Base-by-base conservation (phyloP, 2,113 vertebrate genomes). In the Nothocercus julius region DNA sequence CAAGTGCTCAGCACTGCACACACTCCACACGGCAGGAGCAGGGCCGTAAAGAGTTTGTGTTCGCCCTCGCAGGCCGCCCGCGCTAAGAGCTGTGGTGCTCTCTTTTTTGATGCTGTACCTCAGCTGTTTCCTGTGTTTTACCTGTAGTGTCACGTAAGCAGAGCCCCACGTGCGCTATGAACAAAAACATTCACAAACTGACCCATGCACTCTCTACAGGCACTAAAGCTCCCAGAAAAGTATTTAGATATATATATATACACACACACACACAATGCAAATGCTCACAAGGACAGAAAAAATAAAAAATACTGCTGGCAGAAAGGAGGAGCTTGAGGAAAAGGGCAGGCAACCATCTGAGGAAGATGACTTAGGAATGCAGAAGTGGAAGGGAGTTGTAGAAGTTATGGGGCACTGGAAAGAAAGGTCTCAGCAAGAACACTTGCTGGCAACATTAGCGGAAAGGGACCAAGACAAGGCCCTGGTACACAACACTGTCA, bases 11-110 rank as follows among this genome's bases (percentile, higher is more conserved):
- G 54, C 83, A 93, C 95, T 95, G 69, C 83, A 86, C 64, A 56
- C 42, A n/a, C 90, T 94, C 90, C 74, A 77, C 40, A 92, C 17
- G 16, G 89, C 93, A 96, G 68, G 82, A 96, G 17, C 76, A 56
- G 12, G 12, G 82, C 73, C 84, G 58, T 54, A 63, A 72, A 82
- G 76, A 68, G 92, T 3, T 69, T 64, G 85, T 27, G 22, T 42
- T 86, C 87, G 36, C 42, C 88, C 73, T 91, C 76, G 80, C 61
- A 90, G 90, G 85, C 67, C 77, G 59, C 88, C 95, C 81, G 36
- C 0, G 62, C 7, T 64, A 85, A 77, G 77, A 40, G 32, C 68
- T 0, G 0, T 2, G 34, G 73, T 36, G 51, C 79, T 77, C 81
- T 67, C 82, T 64, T 54, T 64, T 42, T 42, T 61, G 64, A 78